These are phyloP conservation scores for Porites evermanni DNA, from an alignment of 92 coral and sea anemone genomes.

Conservation along the genomic window DNA sequence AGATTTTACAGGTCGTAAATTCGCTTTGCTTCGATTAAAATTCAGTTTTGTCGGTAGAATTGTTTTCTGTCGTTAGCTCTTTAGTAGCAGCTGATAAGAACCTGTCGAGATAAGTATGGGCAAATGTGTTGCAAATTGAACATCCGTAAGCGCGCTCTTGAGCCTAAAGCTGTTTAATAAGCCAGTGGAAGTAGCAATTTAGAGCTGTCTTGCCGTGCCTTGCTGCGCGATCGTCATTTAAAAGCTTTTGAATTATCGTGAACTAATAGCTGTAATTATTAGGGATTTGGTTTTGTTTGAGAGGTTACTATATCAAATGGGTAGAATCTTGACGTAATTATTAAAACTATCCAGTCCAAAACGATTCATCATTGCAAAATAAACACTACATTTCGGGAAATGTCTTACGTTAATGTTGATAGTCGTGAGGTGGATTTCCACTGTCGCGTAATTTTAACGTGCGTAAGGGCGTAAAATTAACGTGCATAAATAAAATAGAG, in stretches of 20 bases:
- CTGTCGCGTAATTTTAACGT: too few relatives aligned
- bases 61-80: background rate
- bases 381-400: background rate
- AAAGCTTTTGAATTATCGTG: constrained; percentile 1
- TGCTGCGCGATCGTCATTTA: background rate
- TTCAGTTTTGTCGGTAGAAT: constrained; percentile 1
- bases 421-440: too few relatives aligned
- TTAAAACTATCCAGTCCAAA: background rate
- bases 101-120: constrained; percentile 3
- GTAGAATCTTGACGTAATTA: background rate
- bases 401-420: too few relatives aligned
- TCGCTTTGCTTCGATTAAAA: constrained; percentile 6
- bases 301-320: background rate
- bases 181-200: background rate
- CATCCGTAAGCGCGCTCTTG: background rate
- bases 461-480: too few relatives aligned
- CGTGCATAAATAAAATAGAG: too few relatives aligned
- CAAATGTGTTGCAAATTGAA: constrained; percentile 22
- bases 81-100: background rate
- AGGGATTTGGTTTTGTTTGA: background rate
- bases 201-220: too few relatives aligned
- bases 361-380: background rate
- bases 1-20: constrained; percentile 20
- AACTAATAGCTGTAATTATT: constrained; percentile 14
- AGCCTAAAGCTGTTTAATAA: background rate